A percentile compares a stretch with the other conserved stretches of the same genome.
Conservation (phyloP, 2,888 invertebrate genomes). For the Choreutis nemorana region DNA sequence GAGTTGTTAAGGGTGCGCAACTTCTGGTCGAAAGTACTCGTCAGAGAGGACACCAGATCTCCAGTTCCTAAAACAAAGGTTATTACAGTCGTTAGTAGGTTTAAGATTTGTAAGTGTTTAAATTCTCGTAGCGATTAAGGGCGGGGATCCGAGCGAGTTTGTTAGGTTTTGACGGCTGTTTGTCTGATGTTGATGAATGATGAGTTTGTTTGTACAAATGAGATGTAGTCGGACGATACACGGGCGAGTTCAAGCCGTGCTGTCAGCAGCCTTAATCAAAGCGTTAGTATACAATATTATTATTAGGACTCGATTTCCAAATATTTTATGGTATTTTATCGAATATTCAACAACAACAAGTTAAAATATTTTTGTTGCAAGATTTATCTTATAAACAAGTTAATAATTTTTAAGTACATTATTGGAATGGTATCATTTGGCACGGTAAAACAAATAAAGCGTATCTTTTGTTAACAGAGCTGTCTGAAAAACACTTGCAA, state of each 20-base stretch:
- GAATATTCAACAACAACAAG: neutral
- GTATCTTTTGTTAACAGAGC: constrained; percentile 23
- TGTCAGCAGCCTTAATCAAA: constrained; percentile 36
- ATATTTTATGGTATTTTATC: too few species aligned
- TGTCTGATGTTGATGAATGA: constrained; percentile 19
- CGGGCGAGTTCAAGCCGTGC: constrained; percentile 43
- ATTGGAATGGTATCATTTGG: too few species aligned
- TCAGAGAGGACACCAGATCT: constrained; percentile 82
- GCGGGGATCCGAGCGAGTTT: constrained; percentile 43
- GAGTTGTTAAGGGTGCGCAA: constrained; percentile 77
- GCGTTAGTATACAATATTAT: constrained; percentile 58
- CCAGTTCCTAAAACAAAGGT: constrained; percentile 77
- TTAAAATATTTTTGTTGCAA: constrained; percentile 12
- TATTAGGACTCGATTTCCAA: too few species aligned
- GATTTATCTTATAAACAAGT: too few species aligned
- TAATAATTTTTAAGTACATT: too few species aligned
- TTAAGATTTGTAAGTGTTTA: too few species aligned
- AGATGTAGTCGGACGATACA: constrained; percentile 18
- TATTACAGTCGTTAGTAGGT: neutral
- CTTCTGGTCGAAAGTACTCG: constrained; percentile 86
- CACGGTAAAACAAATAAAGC: constrained; percentile 26
- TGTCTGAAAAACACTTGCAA: constrained; percentile 42
- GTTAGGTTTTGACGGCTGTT: constrained; percentile 21
- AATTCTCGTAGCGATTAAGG: too few species aligned
- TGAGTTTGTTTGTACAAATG: constrained; percentile 16